Evolutionary conservation across 2,113 vertebrate species (phyloP).

Genomic region (Calypte anna): DNA sequence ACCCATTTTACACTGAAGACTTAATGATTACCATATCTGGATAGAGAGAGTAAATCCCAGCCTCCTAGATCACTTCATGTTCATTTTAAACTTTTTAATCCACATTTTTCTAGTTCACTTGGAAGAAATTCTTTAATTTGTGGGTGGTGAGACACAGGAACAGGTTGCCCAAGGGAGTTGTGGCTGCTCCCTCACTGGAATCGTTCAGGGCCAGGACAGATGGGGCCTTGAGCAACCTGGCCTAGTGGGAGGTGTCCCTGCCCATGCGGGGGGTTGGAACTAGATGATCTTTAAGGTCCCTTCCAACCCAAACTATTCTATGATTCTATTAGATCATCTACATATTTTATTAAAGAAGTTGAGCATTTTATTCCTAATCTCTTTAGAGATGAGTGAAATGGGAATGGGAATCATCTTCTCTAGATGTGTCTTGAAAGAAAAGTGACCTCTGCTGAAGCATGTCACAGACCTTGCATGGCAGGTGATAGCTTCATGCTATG

Average conservation of each 20-base stretch:
- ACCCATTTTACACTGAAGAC: background rate
- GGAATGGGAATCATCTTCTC: background rate
- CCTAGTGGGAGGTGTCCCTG: too few species aligned
- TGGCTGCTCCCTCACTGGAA: too few species aligned
- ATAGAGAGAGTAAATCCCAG: background rate
- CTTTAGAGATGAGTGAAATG: background rate
- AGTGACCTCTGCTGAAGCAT: constrained; percentile 41
- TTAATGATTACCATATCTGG: background rate
- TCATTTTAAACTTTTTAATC: background rate
- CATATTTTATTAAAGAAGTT: constrained; percentile 3
- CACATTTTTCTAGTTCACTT: background rate
- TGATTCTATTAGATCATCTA: background rate
- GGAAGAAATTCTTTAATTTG: background rate
- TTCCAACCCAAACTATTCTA: too few species aligned
- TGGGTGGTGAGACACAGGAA: too few species aligned
- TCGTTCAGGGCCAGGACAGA: too few species aligned
- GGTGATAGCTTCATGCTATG: background rate
- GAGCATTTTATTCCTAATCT: background rate
- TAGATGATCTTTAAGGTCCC: too few species aligned
- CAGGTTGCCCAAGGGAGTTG: too few species aligned
- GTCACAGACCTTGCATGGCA: background rate
- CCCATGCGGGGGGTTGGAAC: too few species aligned
- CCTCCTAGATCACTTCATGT: background rate
- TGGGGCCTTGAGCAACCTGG: too few species aligned
- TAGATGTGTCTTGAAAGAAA: constrained; percentile 6